Base-by-base conservation (phyloP, 2,113 vertebrate genomes). In the Taurulus bubalis region DNA sequence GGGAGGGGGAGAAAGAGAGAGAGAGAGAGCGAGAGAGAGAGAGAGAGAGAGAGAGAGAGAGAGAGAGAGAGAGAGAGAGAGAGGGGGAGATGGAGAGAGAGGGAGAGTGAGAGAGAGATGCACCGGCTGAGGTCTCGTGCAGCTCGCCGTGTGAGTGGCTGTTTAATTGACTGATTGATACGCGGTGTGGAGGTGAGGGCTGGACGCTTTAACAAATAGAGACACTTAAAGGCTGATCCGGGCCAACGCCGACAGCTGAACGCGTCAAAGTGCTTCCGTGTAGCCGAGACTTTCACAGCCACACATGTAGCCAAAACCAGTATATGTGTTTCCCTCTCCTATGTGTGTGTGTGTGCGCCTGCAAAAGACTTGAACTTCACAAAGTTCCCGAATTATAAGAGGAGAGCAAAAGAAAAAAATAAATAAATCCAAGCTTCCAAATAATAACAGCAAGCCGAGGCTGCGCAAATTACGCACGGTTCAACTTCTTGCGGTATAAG, bases 121-220 rank as follows among this genome's bases (percentile, higher is more conserved):
- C 87, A 72, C 85, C 78, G 84, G 84, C 87, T 89, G 73, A 72
- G 91, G 87, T 86, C 89, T 80, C 77, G 82, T 84, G 85, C 87
- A 79, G 84, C 87, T 83, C 86, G 82, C 88, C 64, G 89, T 74
- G 90, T 93, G 92, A 92, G 89, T 81, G 91, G 59, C 91, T 94
- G 93, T 94, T 94, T 96, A 95, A 95, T 96, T 95, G 95, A 94
- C 95, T 95, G 95, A 95, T 94, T 92, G 94, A 95, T 95, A 82
- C 88, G 88, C 91, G 87, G 90, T 80, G 92, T 91, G 92, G 90
- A 94, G 94, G 90, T 93, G 93, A 94, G 90, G 85, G 92, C 91
- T 88, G 90, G 77, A 81, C 88, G 93, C 88, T 49, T 89, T 93
- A 95, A 94, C 94, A 95, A 94, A 95, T 94, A 92, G 91, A 94